Evolutionary conservation across 2,113 vertebrate genomes (phyloP), one percentile per base, ranked within the genome.

Genomic region (Solea senegalensis): DNA sequence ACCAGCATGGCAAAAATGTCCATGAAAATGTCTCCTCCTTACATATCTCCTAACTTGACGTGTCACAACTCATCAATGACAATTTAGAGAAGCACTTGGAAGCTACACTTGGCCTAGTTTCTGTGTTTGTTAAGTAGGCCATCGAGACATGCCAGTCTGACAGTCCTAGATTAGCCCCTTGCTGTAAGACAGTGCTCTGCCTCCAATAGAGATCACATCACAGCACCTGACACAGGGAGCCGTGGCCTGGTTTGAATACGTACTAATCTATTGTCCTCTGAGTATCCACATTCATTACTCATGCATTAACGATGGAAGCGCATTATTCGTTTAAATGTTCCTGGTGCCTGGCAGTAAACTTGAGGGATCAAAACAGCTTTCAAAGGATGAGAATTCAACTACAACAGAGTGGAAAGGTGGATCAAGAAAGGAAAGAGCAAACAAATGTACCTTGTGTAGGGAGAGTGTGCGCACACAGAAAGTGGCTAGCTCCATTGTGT

Each of bases 381-480:
- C 9, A 12, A 11, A 45, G 48, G 59, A 65, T 66, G 9, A 53
- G 50, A 69, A 63, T 9, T 9, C 51, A 50, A 68, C 52, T n/a
- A 16, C 27, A 67, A 52, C 49, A 34, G 39, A 68, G 56, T 3
- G 34, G 8, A 27, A 68, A n/a, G 26, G 49, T 9, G 41, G 44
- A 40, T 2, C 62, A 13, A 46, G 28, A 39, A 26, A 10, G 46
- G 41, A 21, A 43, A 58, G 15, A 64, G 21, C 5, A 2, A 54
- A 60, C 46, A 7, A 8, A 62, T 72, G 76, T 56, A 99, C 98
- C 96, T 98, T 98, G 72, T 98, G 96, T 1, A 99, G 93, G 44
- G 97, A 98, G 63, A 99, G 95, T 0, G 97, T 98, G 9, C 97
- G 91, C 4, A 98, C 93, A 0, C 96, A 97, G 93, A 98, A 98